phyloP scores from a whole-genome alignment of 2,113 vertebrate genomes.

The Aleadryas rufinucha region DNA sequence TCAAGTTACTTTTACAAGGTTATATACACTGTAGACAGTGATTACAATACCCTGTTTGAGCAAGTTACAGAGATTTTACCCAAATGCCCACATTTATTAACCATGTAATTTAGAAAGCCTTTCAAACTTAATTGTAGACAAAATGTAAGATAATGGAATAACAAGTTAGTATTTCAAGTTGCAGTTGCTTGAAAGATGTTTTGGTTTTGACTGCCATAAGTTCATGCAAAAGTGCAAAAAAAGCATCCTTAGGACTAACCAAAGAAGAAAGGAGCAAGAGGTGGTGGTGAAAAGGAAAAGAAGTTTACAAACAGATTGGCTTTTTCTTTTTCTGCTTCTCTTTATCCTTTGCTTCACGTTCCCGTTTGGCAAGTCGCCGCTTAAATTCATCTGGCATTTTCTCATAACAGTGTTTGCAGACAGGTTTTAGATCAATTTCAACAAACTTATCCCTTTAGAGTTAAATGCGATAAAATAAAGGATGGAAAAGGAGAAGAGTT shows the following conservation, averaged over 20 bases:
- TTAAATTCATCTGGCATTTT: constrained; percentile 96
- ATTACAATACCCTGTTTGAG: neutral
- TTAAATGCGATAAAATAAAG: constrained; percentile 63
- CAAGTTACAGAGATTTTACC: neutral
- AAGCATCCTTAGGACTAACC: constrained; percentile 80
- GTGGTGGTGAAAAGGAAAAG: constrained; percentile 65
- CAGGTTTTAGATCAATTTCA: constrained; percentile 97
- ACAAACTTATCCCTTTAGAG: constrained; percentile 95
- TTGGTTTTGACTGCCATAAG: neutral
- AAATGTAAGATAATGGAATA: neutral
- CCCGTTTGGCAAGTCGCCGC: constrained; percentile 88
- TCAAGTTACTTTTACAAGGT: neutral
- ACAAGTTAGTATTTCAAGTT: neutral
- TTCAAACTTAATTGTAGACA: neutral
- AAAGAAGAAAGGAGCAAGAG: constrained; percentile 73
- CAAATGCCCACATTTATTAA: neutral
- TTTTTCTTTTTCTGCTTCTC: constrained; percentile 93
- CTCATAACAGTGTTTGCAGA: constrained; percentile 98
- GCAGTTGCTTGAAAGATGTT: neutral
- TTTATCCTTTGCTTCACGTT: constrained; percentile 88
- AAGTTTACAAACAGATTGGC: constrained; percentile 89
- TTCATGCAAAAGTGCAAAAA: constrained; percentile 22
- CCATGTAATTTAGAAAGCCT: neutral
- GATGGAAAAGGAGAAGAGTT: constrained; percentile 60
- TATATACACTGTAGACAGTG: neutral